Percentiles rank a stretch among this genome's conserved stretches.
These are phyloP conservation scores for Rhinogobio ventralis DNA, from an alignment of 2,797 vertebrate genomes.

Conservation along the genomic window DNA sequence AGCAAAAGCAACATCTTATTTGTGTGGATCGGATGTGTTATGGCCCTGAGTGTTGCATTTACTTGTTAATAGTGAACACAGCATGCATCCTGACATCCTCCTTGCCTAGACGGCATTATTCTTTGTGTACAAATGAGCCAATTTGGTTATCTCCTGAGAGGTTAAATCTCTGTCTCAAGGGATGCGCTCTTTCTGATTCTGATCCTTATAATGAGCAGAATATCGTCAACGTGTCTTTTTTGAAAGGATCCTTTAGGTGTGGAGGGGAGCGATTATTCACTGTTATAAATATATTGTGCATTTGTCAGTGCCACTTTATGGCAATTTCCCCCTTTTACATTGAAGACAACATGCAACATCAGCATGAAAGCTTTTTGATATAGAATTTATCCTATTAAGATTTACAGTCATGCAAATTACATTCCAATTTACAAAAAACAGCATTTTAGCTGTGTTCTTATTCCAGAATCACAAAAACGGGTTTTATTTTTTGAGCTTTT, in stretches of 20 bases:
- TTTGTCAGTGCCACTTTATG: conserved; percentile 24
- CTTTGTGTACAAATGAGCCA: conserved; percentile 69
- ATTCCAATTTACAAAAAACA: not conserved
- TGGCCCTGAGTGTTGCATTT: conserved; percentile 57
- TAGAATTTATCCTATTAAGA: not conserved
- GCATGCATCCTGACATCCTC: conserved; percentile 64
- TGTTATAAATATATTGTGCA: conserved; percentile 25
- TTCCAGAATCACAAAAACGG: not conserved
- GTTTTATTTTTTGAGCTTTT: not conserved
- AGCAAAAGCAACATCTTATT: conserved; percentile 62
- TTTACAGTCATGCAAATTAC: conserved; percentile 15
- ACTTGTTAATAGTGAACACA: conserved; percentile 60
- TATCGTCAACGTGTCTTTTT: conserved; percentile 38
- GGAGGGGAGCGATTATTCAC: conserved; percentile 5
- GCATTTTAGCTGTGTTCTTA: not conserved
- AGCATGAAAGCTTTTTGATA: conserved; percentile 24
- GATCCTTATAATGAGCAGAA: conserved; percentile 68
- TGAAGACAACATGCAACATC: conserved; percentile 11
- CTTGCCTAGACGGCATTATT: conserved; percentile 70
- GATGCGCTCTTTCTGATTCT: conserved; percentile 66
- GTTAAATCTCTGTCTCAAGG: conserved; percentile 64
- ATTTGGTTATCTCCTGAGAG: conserved; percentile 71
- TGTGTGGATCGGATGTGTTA: conserved; percentile 52
- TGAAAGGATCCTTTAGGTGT: conserved; percentile 43
- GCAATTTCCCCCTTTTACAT: conserved; percentile 10